These are phyloP conservation scores for Lycia hirtaria DNA, from an alignment of 2,888 invertebrate species.

Conservation along the genomic window DNA sequence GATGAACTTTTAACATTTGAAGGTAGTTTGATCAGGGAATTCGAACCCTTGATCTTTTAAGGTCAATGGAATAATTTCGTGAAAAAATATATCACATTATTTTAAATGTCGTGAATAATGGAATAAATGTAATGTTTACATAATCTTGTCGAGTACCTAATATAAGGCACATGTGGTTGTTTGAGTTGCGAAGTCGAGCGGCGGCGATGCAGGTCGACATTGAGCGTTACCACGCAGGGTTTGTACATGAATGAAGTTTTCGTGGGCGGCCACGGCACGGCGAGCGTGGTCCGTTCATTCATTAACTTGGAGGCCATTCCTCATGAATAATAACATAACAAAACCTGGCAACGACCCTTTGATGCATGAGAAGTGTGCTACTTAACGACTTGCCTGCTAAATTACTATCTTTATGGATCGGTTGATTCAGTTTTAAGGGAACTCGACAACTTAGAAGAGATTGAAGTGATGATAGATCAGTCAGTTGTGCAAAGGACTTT, in stretches of 20 bases:
- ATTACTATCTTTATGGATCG: background rate
- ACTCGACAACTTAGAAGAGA: no score
- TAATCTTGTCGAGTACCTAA: background rate
- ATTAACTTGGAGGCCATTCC: conserved; percentile 79
- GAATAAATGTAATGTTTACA: background rate
- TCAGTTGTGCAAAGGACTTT: no score
- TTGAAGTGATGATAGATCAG: no score
- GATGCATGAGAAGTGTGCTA: conserved; percentile 45
- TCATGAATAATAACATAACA: conserved; percentile 81
- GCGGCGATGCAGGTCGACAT: conserved; percentile 59
- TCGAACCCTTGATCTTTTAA: conserved; percentile 34
- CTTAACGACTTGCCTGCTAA: background rate
- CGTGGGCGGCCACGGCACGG: conserved; percentile 70
- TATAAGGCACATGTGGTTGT: background rate
- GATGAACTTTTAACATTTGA: conserved; percentile 52
- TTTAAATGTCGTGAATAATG: conserved; percentile 5
- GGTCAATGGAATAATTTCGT: conserved; percentile 18
- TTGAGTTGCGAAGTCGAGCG: conserved; percentile 22
- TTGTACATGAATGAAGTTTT: conserved; percentile 74
- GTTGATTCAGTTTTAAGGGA: no score
- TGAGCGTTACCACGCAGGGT: conserved; percentile 74
- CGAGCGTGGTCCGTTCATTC: conserved; percentile 76
- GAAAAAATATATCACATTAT: conserved; percentile 5
- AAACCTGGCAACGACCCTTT: conserved; percentile 72
- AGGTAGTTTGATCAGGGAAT: conserved; percentile 25